Evolutionary conservation across 2,113 vertebrate genomes (phyloP).

Genomic region (Corapipo altera): DNA sequence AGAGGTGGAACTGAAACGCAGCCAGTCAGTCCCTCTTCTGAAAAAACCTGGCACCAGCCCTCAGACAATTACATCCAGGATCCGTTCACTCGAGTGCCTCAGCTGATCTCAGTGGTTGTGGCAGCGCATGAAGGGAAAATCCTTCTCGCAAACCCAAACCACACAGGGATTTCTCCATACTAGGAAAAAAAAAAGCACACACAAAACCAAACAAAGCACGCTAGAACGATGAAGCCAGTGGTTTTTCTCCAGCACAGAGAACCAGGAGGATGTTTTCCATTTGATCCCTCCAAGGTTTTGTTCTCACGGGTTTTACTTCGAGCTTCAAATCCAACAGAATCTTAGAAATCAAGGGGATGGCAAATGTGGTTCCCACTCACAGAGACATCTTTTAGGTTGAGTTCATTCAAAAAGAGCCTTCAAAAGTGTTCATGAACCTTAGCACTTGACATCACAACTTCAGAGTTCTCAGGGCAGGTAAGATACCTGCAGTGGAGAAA

Average conservation of each 20-base stretch:
- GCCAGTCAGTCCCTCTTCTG: conserved; percentile 37
- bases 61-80: conserved; percentile 51
- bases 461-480: not conserved
- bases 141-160: conserved; percentile 41
- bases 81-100: conserved; percentile 44
- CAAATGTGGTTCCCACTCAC: not conserved
- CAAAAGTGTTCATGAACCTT: not conserved
- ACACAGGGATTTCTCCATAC: conserved; percentile 35
- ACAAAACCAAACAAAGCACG: fast-evolving
- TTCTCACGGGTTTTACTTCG: not conserved
- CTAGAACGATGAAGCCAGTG: not conserved
- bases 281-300: not conserved
- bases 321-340: not conserved
- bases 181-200: not conserved
- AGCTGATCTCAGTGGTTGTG: conserved; percentile 62
- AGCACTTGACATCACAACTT: not conserved
- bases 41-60: conserved; percentile 51
- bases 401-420: not conserved
- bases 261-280: not conserved
- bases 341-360: not conserved
- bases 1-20: conserved; percentile 52
- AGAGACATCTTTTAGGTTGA: not conserved
- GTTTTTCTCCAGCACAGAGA: not conserved
- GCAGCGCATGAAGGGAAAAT: conserved; percentile 66
- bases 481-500: not conserved